Conservation (phyloP, 2,797 vertebrate species). For the Pseudotriccus pelzelni region DNA sequence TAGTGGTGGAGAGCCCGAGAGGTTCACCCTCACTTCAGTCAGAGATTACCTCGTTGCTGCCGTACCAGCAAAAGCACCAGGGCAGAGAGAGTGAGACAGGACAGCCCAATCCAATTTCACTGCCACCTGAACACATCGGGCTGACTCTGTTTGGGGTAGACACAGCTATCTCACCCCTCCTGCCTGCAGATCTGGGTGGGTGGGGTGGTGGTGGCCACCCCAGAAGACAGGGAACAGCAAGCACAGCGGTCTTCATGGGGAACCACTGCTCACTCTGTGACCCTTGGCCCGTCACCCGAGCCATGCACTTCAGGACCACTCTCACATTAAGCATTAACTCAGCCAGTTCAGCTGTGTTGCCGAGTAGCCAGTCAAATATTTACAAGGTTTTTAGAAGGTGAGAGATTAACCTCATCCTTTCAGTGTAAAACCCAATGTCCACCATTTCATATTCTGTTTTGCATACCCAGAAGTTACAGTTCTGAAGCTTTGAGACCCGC, state of each 20-base stretch:
- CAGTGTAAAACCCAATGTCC: background rate
- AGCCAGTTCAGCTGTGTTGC: background rate
- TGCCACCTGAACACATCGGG: background rate
- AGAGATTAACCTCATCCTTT: slow-evolving; percentile 31
- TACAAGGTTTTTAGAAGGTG: slow-evolving; percentile 29
- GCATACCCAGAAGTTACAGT: background rate
- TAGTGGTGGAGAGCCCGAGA: background rate
- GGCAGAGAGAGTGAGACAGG: background rate
- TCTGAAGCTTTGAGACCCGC: background rate
- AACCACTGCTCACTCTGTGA: background rate
- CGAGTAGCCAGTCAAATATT: slow-evolving; percentile 35
- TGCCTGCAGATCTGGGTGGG: background rate
- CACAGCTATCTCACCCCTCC: background rate
- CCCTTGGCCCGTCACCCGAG: background rate
- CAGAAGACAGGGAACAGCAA: background rate
- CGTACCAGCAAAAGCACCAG: background rate
- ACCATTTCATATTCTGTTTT: background rate
- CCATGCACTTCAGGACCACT: background rate
- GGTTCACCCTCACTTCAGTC: background rate
- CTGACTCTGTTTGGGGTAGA: background rate
- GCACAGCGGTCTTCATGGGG: background rate
- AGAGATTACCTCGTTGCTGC: background rate
- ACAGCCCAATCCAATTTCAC: background rate
- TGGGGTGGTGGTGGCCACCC: background rate
- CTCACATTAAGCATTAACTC: slow-evolving; percentile 53